These are phyloP conservation scores for Phalera bucephala DNA, from an alignment of 2,888 invertebrate species.

Conservation along the genomic window DNA sequence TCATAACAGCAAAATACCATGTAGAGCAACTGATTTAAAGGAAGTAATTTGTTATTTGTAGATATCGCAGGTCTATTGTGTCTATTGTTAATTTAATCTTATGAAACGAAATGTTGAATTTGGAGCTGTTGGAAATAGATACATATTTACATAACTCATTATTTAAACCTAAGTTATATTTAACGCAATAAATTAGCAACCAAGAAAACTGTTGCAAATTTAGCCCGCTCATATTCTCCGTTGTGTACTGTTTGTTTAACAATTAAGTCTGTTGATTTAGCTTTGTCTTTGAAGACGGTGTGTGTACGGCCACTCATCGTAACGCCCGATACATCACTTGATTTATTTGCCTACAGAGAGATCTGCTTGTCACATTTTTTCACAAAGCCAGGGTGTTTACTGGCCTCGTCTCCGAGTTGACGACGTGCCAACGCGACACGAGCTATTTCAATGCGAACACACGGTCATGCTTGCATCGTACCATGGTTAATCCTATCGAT, in stretches of 20 bases:
- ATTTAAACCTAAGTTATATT: too few species aligned
- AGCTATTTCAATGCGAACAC: constrained; percentile 62
- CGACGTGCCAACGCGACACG: constrained; percentile 68
- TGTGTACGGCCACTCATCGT: constrained; percentile 37
- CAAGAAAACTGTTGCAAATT: constrained; percentile 7
- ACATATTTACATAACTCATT: too few species aligned
- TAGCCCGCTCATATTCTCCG: constrained; percentile 27
- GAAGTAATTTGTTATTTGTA: too few species aligned
- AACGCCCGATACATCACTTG: constrained; percentile 47
- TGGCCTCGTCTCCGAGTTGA: constrained; percentile 51
- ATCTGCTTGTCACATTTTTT: constrained; percentile 60
- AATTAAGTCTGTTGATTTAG: constrained; percentile 50
- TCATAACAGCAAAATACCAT: too few species aligned
- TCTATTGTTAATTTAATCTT: too few species aligned
- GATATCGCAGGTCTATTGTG: too few species aligned
- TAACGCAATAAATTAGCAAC: too few species aligned
- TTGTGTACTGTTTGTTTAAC: constrained; percentile 40
- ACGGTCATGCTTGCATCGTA: constrained; percentile 27
- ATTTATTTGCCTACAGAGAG: constrained; percentile 56
- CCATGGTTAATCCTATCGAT: too few species aligned
- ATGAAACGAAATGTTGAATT: too few species aligned
- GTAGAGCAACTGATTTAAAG: too few species aligned
- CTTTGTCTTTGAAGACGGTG: constrained; percentile 56
- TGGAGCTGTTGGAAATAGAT: too few species aligned
- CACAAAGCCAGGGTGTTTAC: constrained; percentile 57